Conservation (phyloP, 2,888 invertebrate species). For the Dorcus parallelipipedus region DNA sequence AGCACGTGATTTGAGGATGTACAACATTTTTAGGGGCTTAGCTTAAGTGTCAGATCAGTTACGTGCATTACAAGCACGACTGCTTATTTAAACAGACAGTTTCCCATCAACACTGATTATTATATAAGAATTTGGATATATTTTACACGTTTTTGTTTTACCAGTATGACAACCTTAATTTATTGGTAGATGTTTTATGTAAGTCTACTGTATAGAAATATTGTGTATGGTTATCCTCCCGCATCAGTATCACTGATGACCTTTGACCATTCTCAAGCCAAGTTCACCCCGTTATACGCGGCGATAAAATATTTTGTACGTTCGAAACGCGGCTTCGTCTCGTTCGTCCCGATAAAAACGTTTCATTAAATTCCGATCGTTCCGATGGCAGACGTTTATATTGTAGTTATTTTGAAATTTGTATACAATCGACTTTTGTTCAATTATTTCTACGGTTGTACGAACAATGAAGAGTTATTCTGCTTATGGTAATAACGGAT, state of each 20-base stretch:
- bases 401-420: constrained; percentile 23
- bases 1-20: no score
- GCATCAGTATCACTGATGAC: constrained; percentile 16
- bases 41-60: no score
- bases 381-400: constrained; percentile 8
- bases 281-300: constrained; percentile 11
- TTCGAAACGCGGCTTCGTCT: neutral
- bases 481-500: constrained; percentile 23
- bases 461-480: constrained; percentile 23
- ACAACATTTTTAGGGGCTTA: no score
- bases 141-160: no score
- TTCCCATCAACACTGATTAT: no score
- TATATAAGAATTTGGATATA: no score
- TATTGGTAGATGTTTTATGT: no score
- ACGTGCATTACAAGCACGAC: no score
- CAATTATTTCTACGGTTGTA: constrained; percentile 22
- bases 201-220: no score
- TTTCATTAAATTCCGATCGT: constrained; percentile 15
- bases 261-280: constrained; percentile 17
- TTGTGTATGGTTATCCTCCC: neutral
- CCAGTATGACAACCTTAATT: no score
- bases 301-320: constrained; percentile 16
- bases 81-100: no score
- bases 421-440: constrained; percentile 28
- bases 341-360: constrained; percentile 4